A percentile compares a stretch with the other conserved stretches of the same genome.
Conservation (phyloP, 2,797 vertebrate genomes). For the Eurystomus glaucurus region DNA sequence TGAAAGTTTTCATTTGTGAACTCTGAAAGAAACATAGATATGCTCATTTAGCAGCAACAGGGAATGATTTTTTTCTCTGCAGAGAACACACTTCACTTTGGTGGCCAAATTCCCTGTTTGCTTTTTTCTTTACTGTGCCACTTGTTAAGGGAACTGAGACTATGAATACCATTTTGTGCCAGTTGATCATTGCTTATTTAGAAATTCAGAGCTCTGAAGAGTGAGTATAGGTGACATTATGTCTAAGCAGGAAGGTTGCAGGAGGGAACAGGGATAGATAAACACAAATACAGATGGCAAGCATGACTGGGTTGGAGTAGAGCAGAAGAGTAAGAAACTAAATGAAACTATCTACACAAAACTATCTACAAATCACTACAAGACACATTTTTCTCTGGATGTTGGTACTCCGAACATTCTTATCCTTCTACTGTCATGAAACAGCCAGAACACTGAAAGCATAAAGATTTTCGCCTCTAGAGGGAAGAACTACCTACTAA, state of each 20-base stretch:
- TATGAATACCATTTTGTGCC: neutral
- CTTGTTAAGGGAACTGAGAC: neutral
- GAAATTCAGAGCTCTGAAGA: neutral
- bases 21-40: neutral
- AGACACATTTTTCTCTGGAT: neutral
- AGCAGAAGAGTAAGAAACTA: neutral
- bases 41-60: neutral
- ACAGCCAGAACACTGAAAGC: neutral
- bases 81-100: neutral
- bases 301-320: neutral
- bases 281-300: neutral
- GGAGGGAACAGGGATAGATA: neutral
- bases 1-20: rapidly evolving
- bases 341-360: neutral
- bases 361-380: neutral
- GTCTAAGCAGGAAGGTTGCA: neutral
- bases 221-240: neutral
- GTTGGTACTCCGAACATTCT: neutral
- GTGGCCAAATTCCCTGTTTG: neutral
- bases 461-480: neutral
- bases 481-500: neutral
- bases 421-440: neutral
- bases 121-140: neutral
- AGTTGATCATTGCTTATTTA: neutral
- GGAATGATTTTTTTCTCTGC: neutral